Conservation (phyloP, 1,140 invertebrate species). For the Aphelinus atriplicis region DNA sequence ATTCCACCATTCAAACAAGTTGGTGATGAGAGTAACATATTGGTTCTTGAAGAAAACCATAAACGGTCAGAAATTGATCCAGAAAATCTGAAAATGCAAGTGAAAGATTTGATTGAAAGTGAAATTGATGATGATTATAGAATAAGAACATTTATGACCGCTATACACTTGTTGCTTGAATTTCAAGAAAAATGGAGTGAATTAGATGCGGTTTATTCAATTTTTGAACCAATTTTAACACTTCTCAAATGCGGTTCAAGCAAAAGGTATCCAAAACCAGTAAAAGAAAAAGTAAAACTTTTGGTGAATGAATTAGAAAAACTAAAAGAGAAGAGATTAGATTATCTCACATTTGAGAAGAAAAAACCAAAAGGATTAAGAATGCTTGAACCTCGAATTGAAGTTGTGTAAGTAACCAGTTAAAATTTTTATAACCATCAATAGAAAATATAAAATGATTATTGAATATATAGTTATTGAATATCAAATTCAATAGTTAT, state of each 20-base stretch:
- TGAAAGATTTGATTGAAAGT: slow-evolving; percentile 65
- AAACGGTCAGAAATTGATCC: slow-evolving; percentile 55
- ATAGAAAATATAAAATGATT: slow-evolving; percentile 35
- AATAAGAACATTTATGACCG: slow-evolving; percentile 67
- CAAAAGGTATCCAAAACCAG: slow-evolving; percentile 71
- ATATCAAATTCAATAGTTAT: not conserved
- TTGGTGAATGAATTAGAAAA: slow-evolving; percentile 64
- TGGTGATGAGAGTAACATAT: slow-evolving; percentile 65
- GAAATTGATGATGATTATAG: slow-evolving; percentile 72
- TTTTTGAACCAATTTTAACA: slow-evolving; percentile 64
- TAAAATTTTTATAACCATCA: slow-evolving; percentile 54
- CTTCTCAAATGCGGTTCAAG: slow-evolving; percentile 67
- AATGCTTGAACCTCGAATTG: slow-evolving; percentile 85
- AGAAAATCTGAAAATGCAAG: slow-evolving; percentile 59
- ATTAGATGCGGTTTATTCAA: slow-evolving; percentile 64
- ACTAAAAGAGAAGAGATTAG: slow-evolving; percentile 68
- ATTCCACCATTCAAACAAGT: slow-evolving; percentile 73
- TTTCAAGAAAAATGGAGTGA: slow-evolving; percentile 68
- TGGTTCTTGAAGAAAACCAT: slow-evolving; percentile 67
- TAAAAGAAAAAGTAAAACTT: slow-evolving; percentile 64
- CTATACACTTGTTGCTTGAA: slow-evolving; percentile 69
- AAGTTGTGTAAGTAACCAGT: slow-evolving; percentile 75
- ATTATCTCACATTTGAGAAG: slow-evolving; percentile 69
- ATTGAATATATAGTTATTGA: not conserved
- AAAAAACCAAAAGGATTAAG: slow-evolving; percentile 83